A percentile compares a stretch with the other conserved stretches of the same genome.
Evolutionary conservation across 2,888 invertebrate species (phyloP).

Genomic region (Ephialtes manifestator): DNA sequence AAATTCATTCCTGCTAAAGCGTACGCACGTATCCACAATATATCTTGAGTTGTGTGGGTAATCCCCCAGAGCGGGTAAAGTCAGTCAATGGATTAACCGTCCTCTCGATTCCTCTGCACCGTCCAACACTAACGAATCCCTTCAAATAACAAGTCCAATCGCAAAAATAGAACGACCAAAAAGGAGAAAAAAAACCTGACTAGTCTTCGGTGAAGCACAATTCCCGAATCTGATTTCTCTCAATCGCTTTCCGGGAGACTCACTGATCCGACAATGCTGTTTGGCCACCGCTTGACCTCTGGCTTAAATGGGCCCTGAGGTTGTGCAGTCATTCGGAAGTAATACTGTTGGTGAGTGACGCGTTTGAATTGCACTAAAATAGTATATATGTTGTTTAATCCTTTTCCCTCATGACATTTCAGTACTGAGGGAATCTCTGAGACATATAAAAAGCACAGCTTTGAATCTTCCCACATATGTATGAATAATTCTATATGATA

Average conservation of each 20-base stretch:
- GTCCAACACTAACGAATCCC: slow-evolving; percentile 25
- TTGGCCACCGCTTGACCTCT: slow-evolving; percentile 27
- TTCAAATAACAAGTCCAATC: slow-evolving; percentile 43
- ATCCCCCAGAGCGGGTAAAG: not conserved
- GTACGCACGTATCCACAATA: not conserved
- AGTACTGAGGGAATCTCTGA: not conserved
- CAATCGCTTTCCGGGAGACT: not conserved
- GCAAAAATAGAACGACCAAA: not conserved
- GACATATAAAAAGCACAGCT: not conserved
- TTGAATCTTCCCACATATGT: not conserved
- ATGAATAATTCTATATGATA: not conserved
- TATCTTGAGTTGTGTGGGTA: not conserved
- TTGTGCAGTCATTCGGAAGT: slow-evolving; percentile 14
- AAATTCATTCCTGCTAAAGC: slow-evolving; percentile 12
- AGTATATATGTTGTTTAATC: not conserved
- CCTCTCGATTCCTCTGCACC: not conserved
- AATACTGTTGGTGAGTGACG: slow-evolving; percentile 6
- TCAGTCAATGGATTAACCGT: slow-evolving; percentile 25
- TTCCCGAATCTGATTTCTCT: slow-evolving; percentile 27
- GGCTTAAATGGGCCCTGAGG: slow-evolving; percentile 12
- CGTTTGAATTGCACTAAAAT: not conserved
- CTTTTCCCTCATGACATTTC: not conserved
- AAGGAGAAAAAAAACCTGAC: slow-evolving; percentile 5
- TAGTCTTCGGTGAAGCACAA: not conserved
- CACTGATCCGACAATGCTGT: slow-evolving; percentile 16